phyloP scores from a whole-genome alignment of 1,140 invertebrate species.

The Pemphigus obesinymphae region DNA sequence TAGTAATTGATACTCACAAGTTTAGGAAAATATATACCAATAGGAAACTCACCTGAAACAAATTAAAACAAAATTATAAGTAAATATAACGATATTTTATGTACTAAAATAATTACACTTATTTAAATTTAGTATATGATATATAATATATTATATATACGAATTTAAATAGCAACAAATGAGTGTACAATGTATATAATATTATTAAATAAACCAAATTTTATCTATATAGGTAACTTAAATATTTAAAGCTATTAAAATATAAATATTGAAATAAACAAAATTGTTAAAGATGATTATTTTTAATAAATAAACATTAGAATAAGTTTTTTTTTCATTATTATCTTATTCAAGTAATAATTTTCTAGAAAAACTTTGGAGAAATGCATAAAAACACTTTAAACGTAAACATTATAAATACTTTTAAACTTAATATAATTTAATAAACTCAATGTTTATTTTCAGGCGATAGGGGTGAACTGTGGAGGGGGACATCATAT shows the following conservation, averaged over 20 bases:
- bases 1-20: not conserved
- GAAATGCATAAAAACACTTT: not conserved
- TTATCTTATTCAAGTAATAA: too few species aligned
- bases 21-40: not conserved
- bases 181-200: not conserved
- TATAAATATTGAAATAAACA: not conserved
- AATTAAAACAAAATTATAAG: slow-evolving; percentile 1
- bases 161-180: not conserved
- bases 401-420: not conserved
- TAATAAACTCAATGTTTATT: not conserved
- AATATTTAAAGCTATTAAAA: not conserved
- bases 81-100: not conserved
- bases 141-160: too few species aligned
- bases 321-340: too few species aligned
- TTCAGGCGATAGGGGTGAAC: too few species aligned
- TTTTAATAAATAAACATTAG: too few species aligned
- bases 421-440: not conserved
- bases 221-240: too few species aligned
- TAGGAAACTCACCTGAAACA: slow-evolving; percentile 6
- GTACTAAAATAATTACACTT: not conserved
- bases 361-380: too few species aligned
- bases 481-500: too few species aligned
- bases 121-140: not conserved
- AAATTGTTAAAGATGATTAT: not conserved
- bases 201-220: not conserved